Evolutionary conservation across 2,888 invertebrate species (phyloP), one percentile per base, ranked within the genome.

Genomic region (Meteorus colon): DNA sequence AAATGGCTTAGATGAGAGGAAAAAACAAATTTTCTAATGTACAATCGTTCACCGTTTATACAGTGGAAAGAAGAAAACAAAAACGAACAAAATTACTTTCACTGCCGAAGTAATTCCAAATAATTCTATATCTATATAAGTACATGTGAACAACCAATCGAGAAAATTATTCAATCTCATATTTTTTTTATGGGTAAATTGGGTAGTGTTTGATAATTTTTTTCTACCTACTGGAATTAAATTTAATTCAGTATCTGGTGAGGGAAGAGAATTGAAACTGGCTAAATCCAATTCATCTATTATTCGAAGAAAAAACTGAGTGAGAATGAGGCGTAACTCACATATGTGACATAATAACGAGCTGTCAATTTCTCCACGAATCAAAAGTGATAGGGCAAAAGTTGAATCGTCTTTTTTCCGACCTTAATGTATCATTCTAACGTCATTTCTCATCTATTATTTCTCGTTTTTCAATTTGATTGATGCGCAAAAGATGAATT

Each of bases 51-150:
- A 55, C 19, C 55, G 24, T 55, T 41, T 5, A 41, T 41, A 41
- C 41, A 12, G 24, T 19, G 19, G 2, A 24, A 8, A 19, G 19
- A 55, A 19, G 8, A 55, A 19, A 19, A 19, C 5, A 19, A 19
- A 19, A 24, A 55, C 10, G 10, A 16, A 48, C 16, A 48, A 16
- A n/a, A 55, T 55, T 55, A 55, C 55, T 55, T 55, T 19, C 55
- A 55, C 55, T 55, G 55, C 55, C 55, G 19, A n/a, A n/a, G 8
- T 55, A 55, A 55, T 19, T 55, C n/a, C 55, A 55, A 19, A 19
- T 55, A 19, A 55, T 24, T 19, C 24, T 55, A 48, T 48, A 55
- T 19, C 4, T 55, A 55, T 55, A 55, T 51, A 51, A 5, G 8
- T 55, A 55, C n/a, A 55, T 55, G 8, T 55, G 5, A 4, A 6